These are phyloP conservation scores for Sebastolobus altivelis DNA, from an alignment of 2,797 vertebrate species.

Conservation along the genomic window DNA sequence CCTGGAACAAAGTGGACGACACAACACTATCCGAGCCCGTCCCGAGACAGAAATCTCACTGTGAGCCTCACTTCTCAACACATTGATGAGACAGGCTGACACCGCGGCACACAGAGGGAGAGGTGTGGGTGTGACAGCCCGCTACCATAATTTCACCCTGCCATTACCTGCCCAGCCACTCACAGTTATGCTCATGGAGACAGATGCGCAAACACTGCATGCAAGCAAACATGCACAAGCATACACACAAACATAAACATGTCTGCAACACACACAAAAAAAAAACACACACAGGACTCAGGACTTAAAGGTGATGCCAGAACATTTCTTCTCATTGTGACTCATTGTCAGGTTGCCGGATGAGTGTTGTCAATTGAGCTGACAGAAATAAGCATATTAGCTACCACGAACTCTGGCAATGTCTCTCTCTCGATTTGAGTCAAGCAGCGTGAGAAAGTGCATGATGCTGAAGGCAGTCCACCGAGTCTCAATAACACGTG, in stretches of 20 bases:
- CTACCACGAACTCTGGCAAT: slow-evolving; percentile 75
- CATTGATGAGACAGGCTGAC: slow-evolving; percentile 84
- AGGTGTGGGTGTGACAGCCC: slow-evolving; percentile 82
- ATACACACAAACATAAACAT: slow-evolving; percentile 52
- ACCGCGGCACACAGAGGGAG: slow-evolving; percentile 67
- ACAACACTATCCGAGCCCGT: slow-evolving; percentile 69
- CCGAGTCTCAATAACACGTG: slow-evolving; percentile 46
- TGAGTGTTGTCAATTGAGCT: slow-evolving; percentile 76
- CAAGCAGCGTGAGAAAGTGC: slow-evolving; percentile 55
- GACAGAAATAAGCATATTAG: slow-evolving; percentile 82
- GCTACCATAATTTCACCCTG: slow-evolving; percentile 81
- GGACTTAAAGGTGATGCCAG: slow-evolving; percentile 68
- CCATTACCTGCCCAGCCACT: slow-evolving; percentile 82
- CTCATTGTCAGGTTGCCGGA: slow-evolving; percentile 77
- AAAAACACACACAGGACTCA: slow-evolving; percentile 46
- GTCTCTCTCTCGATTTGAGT: slow-evolving; percentile 77
- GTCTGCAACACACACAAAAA: slow-evolving; percentile 30
- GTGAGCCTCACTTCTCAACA: slow-evolving; percentile 74
- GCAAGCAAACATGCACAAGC: slow-evolving; percentile 43
- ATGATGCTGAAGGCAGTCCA: slow-evolving; percentile 64
- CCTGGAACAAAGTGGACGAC: slow-evolving; percentile 84
- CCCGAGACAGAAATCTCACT: slow-evolving; percentile 72
- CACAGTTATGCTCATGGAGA: slow-evolving; percentile 72
- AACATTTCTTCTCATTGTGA: slow-evolving; percentile 70
- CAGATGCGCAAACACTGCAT: slow-evolving; percentile 68